phyloP scores from a whole-genome alignment of 1,140 invertebrate genomes.

The Heliconius melpomene region DNA sequence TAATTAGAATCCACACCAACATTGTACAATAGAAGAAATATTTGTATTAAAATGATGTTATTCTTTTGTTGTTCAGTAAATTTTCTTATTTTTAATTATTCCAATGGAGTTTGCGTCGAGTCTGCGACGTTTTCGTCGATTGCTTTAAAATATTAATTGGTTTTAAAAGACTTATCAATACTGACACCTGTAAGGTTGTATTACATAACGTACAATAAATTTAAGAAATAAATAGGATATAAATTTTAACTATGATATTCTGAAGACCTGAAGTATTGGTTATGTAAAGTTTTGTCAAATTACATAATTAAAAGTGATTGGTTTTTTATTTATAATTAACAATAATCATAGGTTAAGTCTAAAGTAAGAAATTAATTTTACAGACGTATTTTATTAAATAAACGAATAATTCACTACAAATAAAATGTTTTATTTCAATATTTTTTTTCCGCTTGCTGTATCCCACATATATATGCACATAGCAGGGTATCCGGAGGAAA shows the following conservation, averaged over 20 bases:
- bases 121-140: too few relatives aligned
- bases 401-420: neutral
- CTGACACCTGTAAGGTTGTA: too few relatives aligned
- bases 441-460: neutral
- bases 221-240: too few relatives aligned
- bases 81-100: too few relatives aligned
- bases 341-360: neutral
- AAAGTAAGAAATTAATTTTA: neutral
- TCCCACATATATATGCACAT: neutral
- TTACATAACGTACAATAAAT: too few relatives aligned
- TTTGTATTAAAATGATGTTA: neutral
- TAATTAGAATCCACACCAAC: neutral
- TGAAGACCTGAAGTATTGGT: neutral
- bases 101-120: too few relatives aligned
- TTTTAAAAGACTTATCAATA: too few relatives aligned
- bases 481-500: neutral
- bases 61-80: too few relatives aligned
- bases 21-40: neutral
- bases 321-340: neutral
- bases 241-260: neutral
- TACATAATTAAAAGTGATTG: neutral
- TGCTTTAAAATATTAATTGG: too few relatives aligned
- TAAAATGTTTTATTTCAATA: neutral
- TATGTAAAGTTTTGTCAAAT: neutral
- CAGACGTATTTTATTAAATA: conserved; percentile 9